These are phyloP conservation scores for Hypomecis punctinalis DNA, from an alignment of 2,888 invertebrate species.

Conservation along the genomic window DNA sequence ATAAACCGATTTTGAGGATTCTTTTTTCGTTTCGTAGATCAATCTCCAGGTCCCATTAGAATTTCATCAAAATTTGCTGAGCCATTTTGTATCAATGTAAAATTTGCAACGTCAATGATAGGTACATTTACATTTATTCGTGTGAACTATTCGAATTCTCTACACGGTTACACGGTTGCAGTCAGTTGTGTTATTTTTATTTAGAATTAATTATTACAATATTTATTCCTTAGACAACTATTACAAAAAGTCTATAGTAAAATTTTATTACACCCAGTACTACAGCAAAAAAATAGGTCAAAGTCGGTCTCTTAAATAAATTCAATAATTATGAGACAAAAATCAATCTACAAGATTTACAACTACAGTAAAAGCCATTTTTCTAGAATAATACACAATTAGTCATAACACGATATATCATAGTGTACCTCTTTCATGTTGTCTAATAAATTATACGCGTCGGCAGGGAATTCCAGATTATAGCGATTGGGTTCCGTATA, in stretches of 20 bases:
- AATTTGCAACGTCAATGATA: too few relatives aligned
- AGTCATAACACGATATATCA: slow-evolving; percentile 39
- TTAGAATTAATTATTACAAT: too few relatives aligned
- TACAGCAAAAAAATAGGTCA: background rate
- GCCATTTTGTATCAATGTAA: too few relatives aligned
- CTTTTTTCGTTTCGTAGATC: too few relatives aligned
- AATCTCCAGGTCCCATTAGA: too few relatives aligned
- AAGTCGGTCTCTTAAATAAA: background rate
- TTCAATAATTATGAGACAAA: slow-evolving; percentile 4
- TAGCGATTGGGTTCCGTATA: slow-evolving; percentile 9
- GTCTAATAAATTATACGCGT: slow-evolving; percentile 32
- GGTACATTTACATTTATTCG: too few relatives aligned
- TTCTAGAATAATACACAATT: slow-evolving; percentile 38
- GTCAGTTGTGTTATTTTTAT: too few relatives aligned
- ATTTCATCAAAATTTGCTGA: too few relatives aligned
- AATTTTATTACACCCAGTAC: background rate
- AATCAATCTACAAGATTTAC: slow-evolving; percentile 25
- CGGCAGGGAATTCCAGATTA: slow-evolving; percentile 7
- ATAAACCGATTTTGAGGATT: too few relatives aligned
- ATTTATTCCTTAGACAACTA: too few relatives aligned
- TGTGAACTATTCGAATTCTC: too few relatives aligned
- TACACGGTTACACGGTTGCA: too few relatives aligned
- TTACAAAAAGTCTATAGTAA: background rate
- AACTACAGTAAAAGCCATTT: slow-evolving; percentile 36
- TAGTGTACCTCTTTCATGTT: slow-evolving; percentile 42